These are phyloP conservation scores for Nyctibius bracteatus DNA, from an alignment of 2,113 vertebrate species.

Conservation along the genomic window DNA sequence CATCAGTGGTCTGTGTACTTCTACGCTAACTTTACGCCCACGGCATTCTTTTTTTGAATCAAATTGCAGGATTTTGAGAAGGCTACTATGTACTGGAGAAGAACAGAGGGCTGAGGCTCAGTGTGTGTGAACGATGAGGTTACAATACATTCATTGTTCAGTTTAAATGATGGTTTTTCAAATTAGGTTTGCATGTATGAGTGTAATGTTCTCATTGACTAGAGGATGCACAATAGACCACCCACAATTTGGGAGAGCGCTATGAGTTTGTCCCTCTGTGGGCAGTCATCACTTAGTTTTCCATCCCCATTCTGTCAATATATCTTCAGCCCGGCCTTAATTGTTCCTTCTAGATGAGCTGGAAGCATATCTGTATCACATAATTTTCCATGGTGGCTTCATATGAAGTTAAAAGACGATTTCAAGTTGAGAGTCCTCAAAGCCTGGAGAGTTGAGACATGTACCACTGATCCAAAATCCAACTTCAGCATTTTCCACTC, in stretches of 20 bases:
- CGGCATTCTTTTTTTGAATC: background rate
- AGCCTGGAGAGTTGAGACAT: background rate
- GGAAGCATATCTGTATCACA: background rate
- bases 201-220: constrained; percentile 21
- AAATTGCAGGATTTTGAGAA: background rate
- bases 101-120: background rate
- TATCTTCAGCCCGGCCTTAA: background rate
- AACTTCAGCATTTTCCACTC: background rate
- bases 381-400: background rate
- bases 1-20: constrained; percentile 13
- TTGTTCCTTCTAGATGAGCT: background rate
- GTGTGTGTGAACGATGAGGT: background rate
- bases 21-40: constrained; percentile 13
- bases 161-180: constrained; percentile 13
- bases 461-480: background rate
- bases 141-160: constrained; percentile 40
- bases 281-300: background rate
- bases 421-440: background rate
- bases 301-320: background rate
- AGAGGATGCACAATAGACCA: constrained; percentile 20
- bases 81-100: background rate
- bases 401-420: background rate
- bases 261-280: background rate
- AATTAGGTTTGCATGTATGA: constrained; percentile 11
- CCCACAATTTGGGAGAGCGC: background rate